Evolutionary conservation across 2,113 vertebrate species (phyloP).

Genomic region (Scalopus aquaticus): DNA sequence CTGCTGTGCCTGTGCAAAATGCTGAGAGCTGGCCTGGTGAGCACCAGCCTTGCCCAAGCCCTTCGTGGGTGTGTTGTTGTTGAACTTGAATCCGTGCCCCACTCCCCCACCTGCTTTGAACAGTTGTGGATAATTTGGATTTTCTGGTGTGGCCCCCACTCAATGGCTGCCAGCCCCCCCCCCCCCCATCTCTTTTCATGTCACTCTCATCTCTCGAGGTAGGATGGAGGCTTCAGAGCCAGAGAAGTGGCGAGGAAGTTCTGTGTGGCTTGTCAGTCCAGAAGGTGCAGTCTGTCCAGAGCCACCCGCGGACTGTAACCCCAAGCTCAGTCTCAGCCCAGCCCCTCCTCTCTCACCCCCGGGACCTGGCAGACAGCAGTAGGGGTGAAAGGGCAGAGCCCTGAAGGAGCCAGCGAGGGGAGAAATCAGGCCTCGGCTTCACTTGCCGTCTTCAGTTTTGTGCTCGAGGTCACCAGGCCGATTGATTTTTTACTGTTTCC

Average conservation of each 20-base stretch:
- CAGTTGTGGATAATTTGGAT: background rate
- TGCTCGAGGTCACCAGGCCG: conserved; percentile 20
- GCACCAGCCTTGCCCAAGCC: background rate
- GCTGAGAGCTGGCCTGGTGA: no score
- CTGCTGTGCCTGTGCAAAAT: no score
- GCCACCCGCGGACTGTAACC: background rate
- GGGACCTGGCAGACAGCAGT: background rate
- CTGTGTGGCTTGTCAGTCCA: accelerated
- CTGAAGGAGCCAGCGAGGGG: background rate
- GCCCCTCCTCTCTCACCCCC: background rate
- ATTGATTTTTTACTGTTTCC: conserved; percentile 74
- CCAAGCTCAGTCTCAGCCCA: background rate
- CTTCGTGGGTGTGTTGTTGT: accelerated
- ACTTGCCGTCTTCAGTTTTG: background rate
- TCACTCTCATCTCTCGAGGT: accelerated
- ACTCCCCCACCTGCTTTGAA: background rate
- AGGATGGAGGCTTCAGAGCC: background rate
- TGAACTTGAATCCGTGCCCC: background rate
- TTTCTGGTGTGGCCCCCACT: background rate
- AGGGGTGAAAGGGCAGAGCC: conserved; percentile 40
- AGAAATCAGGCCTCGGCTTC: background rate
- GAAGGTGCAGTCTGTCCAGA: background rate
- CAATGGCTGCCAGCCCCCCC: background rate
- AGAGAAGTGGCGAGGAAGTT: background rate
- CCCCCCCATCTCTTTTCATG: background rate